Conservation (phyloP, 2,113 vertebrate species). For the Pycnonotus jocosus region DNA sequence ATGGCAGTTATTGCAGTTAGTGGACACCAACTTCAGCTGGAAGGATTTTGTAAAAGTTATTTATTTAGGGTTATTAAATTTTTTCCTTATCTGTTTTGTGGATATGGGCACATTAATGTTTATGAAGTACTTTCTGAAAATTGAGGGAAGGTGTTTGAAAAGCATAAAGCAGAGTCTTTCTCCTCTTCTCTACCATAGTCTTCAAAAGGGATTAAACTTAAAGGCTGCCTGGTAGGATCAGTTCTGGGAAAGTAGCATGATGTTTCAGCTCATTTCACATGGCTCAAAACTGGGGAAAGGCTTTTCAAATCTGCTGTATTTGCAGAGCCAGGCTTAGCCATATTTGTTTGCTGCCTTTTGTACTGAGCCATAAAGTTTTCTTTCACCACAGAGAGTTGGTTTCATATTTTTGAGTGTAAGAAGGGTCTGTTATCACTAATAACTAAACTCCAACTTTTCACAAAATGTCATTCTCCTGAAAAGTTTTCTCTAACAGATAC, state of each 20-base stretch:
- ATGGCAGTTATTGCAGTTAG: neutral
- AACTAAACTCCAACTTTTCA: neutral
- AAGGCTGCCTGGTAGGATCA: neutral
- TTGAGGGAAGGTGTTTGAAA: neutral
- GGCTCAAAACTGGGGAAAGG: neutral
- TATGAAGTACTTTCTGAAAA: neutral
- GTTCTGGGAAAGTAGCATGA: neutral
- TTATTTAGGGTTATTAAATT: neutral
- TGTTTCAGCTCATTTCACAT: neutral
- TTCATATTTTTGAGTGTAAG: neutral
- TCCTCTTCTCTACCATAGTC: neutral
- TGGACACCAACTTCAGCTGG: neutral
- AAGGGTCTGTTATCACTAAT: neutral
- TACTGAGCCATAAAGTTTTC: neutral
- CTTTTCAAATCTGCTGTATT: neutral
- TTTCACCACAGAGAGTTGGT: neutral
- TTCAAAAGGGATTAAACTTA: neutral
- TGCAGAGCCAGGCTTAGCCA: neutral
- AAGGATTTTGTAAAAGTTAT: neutral
- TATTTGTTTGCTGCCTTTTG: neutral
- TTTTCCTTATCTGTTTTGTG: neutral
- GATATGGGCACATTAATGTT: neutral
- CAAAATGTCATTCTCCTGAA: neutral
- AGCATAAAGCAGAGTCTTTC: neutral
- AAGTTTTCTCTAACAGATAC: neutral